A percentile compares a stretch with the other conserved stretches of the same genome.
Conservation (phyloP, 2,797 vertebrate genomes). For the Lepus townsendii region DNA sequence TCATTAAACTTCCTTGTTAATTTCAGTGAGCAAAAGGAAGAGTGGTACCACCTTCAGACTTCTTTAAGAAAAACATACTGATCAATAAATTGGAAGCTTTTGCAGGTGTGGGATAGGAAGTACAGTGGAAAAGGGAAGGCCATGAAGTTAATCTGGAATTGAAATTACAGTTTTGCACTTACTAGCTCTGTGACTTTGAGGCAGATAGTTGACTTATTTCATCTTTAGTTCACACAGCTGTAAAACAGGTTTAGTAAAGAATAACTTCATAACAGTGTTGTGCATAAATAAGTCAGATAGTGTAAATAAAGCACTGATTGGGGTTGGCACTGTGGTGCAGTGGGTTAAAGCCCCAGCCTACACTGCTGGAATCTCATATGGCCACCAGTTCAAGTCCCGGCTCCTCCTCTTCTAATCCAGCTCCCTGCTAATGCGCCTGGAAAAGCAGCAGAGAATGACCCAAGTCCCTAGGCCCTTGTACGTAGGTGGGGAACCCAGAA, state of each 20-base stretch:
- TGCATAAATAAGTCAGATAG: background rate
- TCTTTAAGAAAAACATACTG: background rate
- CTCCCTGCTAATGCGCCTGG: too few relatives aligned
- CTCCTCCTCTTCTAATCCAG: too few relatives aligned
- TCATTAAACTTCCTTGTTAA: background rate
- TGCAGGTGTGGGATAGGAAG: background rate
- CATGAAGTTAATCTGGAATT: background rate
- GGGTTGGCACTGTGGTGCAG: too few relatives aligned
- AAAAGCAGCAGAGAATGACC: too few relatives aligned
- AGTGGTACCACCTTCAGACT: background rate
- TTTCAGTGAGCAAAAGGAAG: slow-evolving; percentile 25
- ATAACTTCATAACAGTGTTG: background rate
- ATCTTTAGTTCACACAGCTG: background rate
- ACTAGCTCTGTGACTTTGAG: slow-evolving; percentile 28
- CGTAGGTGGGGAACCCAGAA: too few relatives aligned
- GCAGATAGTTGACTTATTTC: background rate
- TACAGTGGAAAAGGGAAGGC: background rate
- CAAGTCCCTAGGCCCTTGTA: too few relatives aligned
- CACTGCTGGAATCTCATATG: too few relatives aligned
- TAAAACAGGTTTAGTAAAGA: background rate
- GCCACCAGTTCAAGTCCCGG: too few relatives aligned
- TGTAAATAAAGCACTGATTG: background rate
- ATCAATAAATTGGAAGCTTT: background rate
- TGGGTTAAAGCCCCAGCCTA: too few relatives aligned
- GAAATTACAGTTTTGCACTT: slow-evolving; percentile 12